phyloP scores from a whole-genome alignment of 2,113 vertebrate genomes.

The Hylia prasina region DNA sequence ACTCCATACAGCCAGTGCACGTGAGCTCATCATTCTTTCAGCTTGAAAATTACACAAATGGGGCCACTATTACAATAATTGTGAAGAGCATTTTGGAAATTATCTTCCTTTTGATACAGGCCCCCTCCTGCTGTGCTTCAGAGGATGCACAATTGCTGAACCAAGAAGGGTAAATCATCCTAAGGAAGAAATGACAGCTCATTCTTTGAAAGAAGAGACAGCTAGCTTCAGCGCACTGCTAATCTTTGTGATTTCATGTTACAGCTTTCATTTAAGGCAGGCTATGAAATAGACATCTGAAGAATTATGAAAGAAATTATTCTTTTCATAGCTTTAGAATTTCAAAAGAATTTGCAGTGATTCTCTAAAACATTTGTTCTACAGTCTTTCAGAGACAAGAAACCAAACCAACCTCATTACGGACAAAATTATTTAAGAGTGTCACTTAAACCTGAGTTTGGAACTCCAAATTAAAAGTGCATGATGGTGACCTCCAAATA shows the following conservation, averaged over 20 bases:
- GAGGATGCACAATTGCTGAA: background rate
- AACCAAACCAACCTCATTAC: background rate
- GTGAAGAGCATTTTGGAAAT: background rate
- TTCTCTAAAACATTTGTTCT: background rate
- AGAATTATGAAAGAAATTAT: background rate
- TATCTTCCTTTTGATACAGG: background rate
- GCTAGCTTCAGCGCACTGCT: background rate
- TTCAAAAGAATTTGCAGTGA: background rate
- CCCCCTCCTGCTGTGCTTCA: background rate
- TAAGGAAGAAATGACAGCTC: background rate
- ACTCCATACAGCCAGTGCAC: background rate
- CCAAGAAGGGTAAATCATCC: background rate
- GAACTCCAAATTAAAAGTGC: background rate
- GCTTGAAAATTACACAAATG: background rate
- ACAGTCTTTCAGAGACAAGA: background rate
- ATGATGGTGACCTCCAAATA: constrained; percentile 13
- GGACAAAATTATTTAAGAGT: background rate
- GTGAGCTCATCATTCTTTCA: background rate
- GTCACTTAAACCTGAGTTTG: background rate
- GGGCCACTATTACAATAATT: background rate
- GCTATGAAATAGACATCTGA: background rate
- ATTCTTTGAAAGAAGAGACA: background rate
- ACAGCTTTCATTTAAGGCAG: background rate
- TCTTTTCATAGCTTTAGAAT: background rate
- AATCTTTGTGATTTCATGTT: background rate